phyloP scores from a whole-genome alignment of 2,888 invertebrate genomes.

The Nasonovia ribisnigri region DNA sequence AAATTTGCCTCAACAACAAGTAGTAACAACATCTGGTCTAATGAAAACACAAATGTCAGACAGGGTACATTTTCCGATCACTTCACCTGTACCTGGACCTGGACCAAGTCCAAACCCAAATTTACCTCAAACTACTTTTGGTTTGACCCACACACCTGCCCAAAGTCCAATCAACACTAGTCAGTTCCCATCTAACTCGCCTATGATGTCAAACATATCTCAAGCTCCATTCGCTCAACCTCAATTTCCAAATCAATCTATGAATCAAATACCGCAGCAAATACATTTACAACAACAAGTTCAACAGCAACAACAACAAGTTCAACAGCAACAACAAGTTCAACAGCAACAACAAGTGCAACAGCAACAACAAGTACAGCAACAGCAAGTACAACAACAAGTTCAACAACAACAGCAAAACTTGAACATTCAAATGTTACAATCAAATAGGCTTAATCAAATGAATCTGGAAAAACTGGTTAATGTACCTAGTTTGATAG shows the following conservation, averaged over 20 bases:
- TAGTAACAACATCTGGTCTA: constrained; percentile 50
- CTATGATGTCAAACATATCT: constrained; percentile 61
- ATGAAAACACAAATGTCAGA: constrained; percentile 59
- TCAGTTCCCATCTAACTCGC: constrained; percentile 67
- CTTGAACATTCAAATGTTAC: constrained; percentile 63
- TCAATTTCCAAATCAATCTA: constrained; percentile 67
- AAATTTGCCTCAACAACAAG: constrained; percentile 56
- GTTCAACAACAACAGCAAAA: constrained; percentile 67
- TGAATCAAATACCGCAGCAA: constrained; percentile 69
- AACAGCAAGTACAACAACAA: constrained; percentile 67
- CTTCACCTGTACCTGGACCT: constrained; percentile 66
- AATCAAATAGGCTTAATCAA: constrained; percentile 52
- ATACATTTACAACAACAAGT: constrained; percentile 70
- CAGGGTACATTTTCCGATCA: constrained; percentile 59
- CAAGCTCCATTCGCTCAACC: constrained; percentile 67
- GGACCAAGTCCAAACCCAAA: constrained; percentile 66
- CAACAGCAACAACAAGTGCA: constrained; percentile 70
- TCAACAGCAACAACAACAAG: constrained; percentile 70
- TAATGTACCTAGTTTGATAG: constrained; percentile 49
- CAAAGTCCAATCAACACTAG: constrained; percentile 68
- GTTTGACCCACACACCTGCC: constrained; percentile 66
- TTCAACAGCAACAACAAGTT: constrained; percentile 71
- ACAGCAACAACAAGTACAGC: constrained; percentile 69
- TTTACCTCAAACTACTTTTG: constrained; percentile 66
- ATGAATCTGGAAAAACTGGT: constrained; percentile 59